Percentiles rank a stretch among this genome's conserved stretches.
These are phyloP conservation scores for Apogon hyalosoma DNA, from an alignment of 2,797 vertebrate genomes.

Conservation along the genomic window DNA sequence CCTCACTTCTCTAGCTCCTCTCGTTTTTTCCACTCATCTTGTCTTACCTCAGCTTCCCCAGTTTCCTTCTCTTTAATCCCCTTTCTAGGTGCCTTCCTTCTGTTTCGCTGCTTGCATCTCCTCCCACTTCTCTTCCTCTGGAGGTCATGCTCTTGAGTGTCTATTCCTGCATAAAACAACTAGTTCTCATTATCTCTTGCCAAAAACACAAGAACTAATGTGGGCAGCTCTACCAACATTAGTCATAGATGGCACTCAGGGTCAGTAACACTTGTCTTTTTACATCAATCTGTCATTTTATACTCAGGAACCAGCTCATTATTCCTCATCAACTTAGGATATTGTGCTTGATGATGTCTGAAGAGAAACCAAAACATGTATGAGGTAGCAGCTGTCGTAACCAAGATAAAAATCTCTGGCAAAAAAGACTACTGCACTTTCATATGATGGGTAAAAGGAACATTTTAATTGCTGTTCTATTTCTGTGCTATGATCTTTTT, in stretches of 20 bases:
- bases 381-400: constrained; percentile 44
- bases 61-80: constrained; percentile 40
- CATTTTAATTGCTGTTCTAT: constrained; percentile 8
- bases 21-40: constrained; percentile 21
- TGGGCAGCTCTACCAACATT: constrained; percentile 56
- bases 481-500: not conserved
- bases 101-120: constrained; percentile 17
- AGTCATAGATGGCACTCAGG: constrained; percentile 56
- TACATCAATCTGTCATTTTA: constrained; percentile 58
- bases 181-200: constrained; percentile 62
- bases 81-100: constrained; percentile 27
- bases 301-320: constrained; percentile 38
- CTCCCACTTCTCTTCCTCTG: constrained; percentile 35
- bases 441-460: constrained; percentile 5
- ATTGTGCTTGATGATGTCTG: constrained; percentile 33
- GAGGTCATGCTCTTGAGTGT: constrained; percentile 72
- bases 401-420: not conserved
- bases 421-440: constrained; percentile 16
- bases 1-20: constrained; percentile 16
- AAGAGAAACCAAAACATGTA: constrained; percentile 37
- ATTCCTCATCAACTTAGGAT: constrained; percentile 26
- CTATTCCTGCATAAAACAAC: constrained; percentile 72
- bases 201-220: constrained; percentile 59
- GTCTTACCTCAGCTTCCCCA: constrained; percentile 18
- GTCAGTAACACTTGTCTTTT: constrained; percentile 63